phyloP scores from a whole-genome alignment of 1,140 invertebrate genomes.

The Leptopilina boulardi region DNA sequence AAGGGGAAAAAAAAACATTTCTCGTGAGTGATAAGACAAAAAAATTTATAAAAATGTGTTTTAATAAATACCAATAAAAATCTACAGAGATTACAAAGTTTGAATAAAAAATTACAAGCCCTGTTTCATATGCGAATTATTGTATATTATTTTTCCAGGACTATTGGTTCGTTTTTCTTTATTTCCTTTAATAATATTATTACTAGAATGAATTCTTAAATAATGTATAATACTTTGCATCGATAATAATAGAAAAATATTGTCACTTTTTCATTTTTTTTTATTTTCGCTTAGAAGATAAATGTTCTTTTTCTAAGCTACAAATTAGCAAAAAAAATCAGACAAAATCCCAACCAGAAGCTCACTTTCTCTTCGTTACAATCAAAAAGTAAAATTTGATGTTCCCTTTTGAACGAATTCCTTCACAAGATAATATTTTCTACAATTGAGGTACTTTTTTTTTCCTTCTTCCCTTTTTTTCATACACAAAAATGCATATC shows the following conservation, averaged over 20 bases:
- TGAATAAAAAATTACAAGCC: constrained; percentile 71
- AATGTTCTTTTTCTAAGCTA: constrained; percentile 46
- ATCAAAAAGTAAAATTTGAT: constrained; percentile 22
- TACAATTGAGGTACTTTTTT: not conserved
- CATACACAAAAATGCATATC: constrained; percentile 42
- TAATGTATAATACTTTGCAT: constrained; percentile 64
- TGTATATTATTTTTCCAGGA: constrained; percentile 57
- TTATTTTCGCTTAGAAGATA: constrained; percentile 40
- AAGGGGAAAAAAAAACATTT: not conserved
- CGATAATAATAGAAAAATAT: constrained; percentile 68
- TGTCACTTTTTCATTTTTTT: constrained; percentile 54
- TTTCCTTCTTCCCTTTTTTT: not conserved
- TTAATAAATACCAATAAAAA: constrained; percentile 74
- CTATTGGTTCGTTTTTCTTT: constrained; percentile 57
- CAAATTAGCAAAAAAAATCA: constrained; percentile 38
- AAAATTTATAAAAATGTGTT: constrained; percentile 68
- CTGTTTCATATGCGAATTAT: constrained; percentile 46
- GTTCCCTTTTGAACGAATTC: constrained; percentile 9
- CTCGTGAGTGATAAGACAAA: not conserved
- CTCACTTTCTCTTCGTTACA: not conserved
- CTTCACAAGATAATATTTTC: not conserved
- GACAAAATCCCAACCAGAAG: constrained; percentile 15
- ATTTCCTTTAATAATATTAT: constrained; percentile 47
- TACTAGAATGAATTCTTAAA: constrained; percentile 53
- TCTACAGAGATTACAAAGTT: constrained; percentile 72